These are phyloP conservation scores for Trachops cirrhosus DNA, from an alignment of 2,797 vertebrate genomes.

Conservation along the genomic window DNA sequence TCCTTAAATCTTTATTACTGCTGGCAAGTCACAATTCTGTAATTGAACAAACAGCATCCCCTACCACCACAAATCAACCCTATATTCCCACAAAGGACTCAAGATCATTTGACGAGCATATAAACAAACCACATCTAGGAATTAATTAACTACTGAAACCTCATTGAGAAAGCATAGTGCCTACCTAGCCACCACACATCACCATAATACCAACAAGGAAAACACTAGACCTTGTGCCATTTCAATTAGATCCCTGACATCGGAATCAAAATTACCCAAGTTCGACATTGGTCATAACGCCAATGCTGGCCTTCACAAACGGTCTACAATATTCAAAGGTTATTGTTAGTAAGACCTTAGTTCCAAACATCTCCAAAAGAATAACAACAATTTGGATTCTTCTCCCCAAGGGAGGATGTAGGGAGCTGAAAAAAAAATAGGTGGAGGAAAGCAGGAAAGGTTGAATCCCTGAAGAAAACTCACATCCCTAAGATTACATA, in stretches of 20 bases:
- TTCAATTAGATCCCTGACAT: neutral
- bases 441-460: slow-evolving; percentile 43
- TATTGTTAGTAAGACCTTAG: slow-evolving; percentile 13
- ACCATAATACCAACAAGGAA: slow-evolving; percentile 22
- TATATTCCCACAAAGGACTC: neutral
- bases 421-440: slow-evolving; percentile 15
- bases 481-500: slow-evolving; percentile 68
- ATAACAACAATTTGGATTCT: slow-evolving; percentile 34
- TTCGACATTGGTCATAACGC: slow-evolving; percentile 4
- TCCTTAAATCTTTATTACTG: neutral
- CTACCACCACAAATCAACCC: neutral
- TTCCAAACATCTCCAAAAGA: slow-evolving; percentile 44
- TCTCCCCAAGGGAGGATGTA: slow-evolving; percentile 11
- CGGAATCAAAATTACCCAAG: slow-evolving; percentile 10
- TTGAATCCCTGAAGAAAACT: slow-evolving; percentile 59
- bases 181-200: neutral
- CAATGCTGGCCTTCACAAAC: slow-evolving; percentile 1
- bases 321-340: neutral
- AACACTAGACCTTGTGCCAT: slow-evolving; percentile 14
- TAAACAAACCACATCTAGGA: slow-evolving; percentile 30
- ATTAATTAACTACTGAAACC: slow-evolving; percentile 18
- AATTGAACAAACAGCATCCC: neutral
- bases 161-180: slow-evolving; percentile 20
- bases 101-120: neutral
- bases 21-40: slow-evolving; percentile 16